A percentile compares a stretch with the other conserved stretches of the same genome.
phyloP scores from a whole-genome alignment of 2,888 invertebrate genomes.

The Lasioglossum oenotherae region DNA sequence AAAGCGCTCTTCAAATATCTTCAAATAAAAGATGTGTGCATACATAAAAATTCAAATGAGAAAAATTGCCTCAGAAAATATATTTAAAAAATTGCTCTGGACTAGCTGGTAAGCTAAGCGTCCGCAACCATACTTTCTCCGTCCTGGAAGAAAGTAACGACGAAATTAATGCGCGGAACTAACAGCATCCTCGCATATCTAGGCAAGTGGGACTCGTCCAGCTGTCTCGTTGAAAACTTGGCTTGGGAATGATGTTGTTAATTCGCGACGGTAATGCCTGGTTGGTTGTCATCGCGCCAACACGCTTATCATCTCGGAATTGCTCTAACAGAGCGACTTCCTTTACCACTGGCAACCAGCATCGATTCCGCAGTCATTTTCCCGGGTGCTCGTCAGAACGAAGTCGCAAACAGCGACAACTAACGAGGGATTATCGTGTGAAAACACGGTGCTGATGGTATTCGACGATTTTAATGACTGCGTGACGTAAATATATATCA shows the following conservation, averaged over 20 bases:
- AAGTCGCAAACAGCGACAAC: not conserved
- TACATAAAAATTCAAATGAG: too few relatives aligned
- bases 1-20: not conserved
- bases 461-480: not conserved
- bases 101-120: not conserved
- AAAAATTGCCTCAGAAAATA: not conserved
- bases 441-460: not conserved
- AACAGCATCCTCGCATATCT: not conserved
- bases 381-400: not conserved
- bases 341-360: too few relatives aligned
- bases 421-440: not conserved
- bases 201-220: not conserved
- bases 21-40: not conserved
- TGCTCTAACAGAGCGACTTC: not conserved
- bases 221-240: constrained; percentile 2
- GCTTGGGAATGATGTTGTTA: not conserved
- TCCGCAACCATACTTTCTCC: not conserved
- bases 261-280: not conserved
- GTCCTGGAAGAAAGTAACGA: not conserved
- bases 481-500: not conserved
- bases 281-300: not conserved
- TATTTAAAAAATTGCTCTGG: not conserved
- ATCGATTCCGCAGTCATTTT: not conserved
- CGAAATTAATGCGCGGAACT: not conserved
- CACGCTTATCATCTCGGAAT: not conserved